Base-by-base conservation (phyloP, 2,888 invertebrate species). In the Acronicta psi region DNA sequence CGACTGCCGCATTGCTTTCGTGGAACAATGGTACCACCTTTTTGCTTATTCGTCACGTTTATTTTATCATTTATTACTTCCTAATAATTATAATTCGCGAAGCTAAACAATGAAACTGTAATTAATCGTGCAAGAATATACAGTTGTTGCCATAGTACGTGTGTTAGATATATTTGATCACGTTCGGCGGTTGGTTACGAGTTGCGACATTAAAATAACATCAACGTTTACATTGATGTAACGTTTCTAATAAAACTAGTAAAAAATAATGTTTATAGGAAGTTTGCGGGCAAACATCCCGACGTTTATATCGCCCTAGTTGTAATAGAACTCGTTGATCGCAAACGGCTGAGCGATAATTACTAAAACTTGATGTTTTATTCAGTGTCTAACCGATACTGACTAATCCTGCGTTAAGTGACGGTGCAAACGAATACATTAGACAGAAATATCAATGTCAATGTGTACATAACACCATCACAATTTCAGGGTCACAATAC, bases 231-330 rank as follows among this genome's bases (percentile, higher is more conserved):
- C 55, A 57, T 65, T 52, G 60, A 60, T 61, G 50, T 66, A 74
- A 77, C 55, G 69, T 58, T 46, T 54, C 72, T 67, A 76, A 79
- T 80, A 81, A 80, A 80, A 79, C 65, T 73, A 77, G 70, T 69
- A 75, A 74, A 77, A 51, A 62, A 67, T 72, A 69, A 77, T 73
- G 68, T 75, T 66, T 55, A 67, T 80, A 79, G 86, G 85, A 87
- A 80, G 77, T 73, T 80, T 75, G 80, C 70, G 79, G 81, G 62
- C 81, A 83, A 84, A 86, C 86, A 82, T 83, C 80, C 84, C 70
- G 70, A 60, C 49, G 38, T 70, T 73, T 73, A 71, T 66, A 63
- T 69, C 56, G 43, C 75, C 59, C 62, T 69, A 75, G 49, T 64
- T 52, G 52, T 51, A 47, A 76, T 68, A 61, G 38, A 53, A 73